Evolutionary conservation across 1,140 invertebrate genomes (phyloP), one percentile per base, ranked within the genome.

Genomic region (Orius insidiosus): DNA sequence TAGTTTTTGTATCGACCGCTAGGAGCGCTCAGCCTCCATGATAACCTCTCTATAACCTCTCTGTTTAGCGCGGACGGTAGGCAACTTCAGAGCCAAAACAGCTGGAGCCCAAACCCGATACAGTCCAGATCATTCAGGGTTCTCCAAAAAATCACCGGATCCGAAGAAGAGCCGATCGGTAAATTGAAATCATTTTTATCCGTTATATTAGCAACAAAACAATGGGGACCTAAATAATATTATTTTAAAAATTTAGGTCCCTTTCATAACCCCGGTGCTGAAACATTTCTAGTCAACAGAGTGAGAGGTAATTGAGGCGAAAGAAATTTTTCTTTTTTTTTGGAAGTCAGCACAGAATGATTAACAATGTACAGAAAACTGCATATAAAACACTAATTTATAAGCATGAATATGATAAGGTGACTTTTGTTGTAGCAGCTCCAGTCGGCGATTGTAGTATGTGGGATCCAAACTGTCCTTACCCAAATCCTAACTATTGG

Each of bases 91-190:
- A 56, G 56, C 38, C 36, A 52, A 41, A 45, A 19, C 11, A 50
- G 48, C 19, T 50, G 41, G 8, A 50, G 46, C 37, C 57, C 58
- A 43, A 67, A 68, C 47, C 79, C 80, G 7, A 59, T 57, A 43
- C 81, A 84, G 60, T 84, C 81, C 13, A 74, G 75, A 62, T 80
- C 82, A 45, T 84, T 85, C 59, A 69, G 74, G 59, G 78, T 86
- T 37, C 66, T 85, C 18, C 81, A 86, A 60, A 75, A 80, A 56
- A 82, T n/a, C 50, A 82, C 80, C 7, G 76, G 68, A 47, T 63
- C 45, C 44, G 47, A 53, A 24, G 41, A 40, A 41, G 38, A 53
- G 32, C 14, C 34, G 5, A 18, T 45, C 34, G 30, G 42, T 48
- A 47, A 45, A 33, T n/a, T 31, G 43, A 37, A n/a, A n/a, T n/a